A percentile compares a stretch with the other conserved stretches of the same genome.
Conservation (phyloP, 2,113 vertebrate species). For the Anguilla rostrata region DNA sequence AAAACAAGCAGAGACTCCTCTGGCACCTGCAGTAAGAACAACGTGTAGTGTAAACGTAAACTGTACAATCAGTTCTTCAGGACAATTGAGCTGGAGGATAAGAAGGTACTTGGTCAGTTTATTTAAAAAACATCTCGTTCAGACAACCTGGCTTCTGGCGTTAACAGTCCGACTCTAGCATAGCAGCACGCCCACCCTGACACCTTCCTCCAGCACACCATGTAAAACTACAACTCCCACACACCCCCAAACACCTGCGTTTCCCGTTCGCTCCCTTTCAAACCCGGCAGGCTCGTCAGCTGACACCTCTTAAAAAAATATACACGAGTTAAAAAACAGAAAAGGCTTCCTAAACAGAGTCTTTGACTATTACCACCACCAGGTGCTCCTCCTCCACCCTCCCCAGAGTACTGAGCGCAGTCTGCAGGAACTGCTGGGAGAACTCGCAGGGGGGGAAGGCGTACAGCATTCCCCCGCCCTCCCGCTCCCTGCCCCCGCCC, state of each 20-base stretch:
- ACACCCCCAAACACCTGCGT: background rate
- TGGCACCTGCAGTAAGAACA: background rate
- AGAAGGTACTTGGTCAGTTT: slow-evolving; percentile 14
- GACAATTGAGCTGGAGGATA: background rate
- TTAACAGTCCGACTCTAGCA: background rate
- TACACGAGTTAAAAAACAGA: slow-evolving; percentile 1
- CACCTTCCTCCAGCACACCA: background rate
- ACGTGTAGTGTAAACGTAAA: slow-evolving; percentile 8
- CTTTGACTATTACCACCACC: slow-evolving; percentile 91
- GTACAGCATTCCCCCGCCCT: slow-evolving; percentile 89
- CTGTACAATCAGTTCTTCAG: background rate
- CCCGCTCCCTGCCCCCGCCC: slow-evolving; percentile 78
- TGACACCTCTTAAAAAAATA: background rate
- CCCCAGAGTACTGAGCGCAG: slow-evolving; percentile 85
- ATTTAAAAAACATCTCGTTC: background rate
- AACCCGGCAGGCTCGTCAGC: slow-evolving; percentile 14
- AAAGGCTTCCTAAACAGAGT: slow-evolving; percentile 77
- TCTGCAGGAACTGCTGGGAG: slow-evolving; percentile 93
- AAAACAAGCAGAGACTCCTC: background rate
- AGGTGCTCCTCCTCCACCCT: slow-evolving; percentile 95
- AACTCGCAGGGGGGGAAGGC: slow-evolving; percentile 95
- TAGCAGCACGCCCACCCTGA: slow-evolving; percentile 12
- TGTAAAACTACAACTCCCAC: background rate
- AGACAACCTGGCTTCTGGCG: background rate
- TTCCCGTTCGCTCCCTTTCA: background rate